A percentile compares a stretch with the other conserved stretches of the same genome.
Evolutionary conservation across 2,888 invertebrate genomes (phyloP).

Genomic region (Chromoteleia sp.): DNA sequence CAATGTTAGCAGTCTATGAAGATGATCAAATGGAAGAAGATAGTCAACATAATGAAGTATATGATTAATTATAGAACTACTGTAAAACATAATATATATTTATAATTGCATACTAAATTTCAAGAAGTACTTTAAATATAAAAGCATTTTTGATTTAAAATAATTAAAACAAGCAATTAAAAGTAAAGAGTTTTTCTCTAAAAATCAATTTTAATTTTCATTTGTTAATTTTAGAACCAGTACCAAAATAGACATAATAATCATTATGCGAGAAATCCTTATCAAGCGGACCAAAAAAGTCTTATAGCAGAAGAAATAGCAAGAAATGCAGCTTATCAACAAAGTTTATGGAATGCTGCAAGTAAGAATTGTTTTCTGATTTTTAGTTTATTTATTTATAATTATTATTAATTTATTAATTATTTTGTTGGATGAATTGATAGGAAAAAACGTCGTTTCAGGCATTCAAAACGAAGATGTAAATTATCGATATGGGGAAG

Average conservation of each 20-base stretch:
- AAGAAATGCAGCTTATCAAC: constrained; percentile 57
- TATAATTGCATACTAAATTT: no score
- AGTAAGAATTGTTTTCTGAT: constrained; percentile 26
- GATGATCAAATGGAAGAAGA: constrained; percentile 58
- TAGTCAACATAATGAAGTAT: constrained; percentile 42
- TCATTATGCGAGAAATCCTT: constrained; percentile 42
- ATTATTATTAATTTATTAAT: constrained; percentile 20
- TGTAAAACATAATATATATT: no score
- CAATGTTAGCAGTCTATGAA: constrained; percentile 57
- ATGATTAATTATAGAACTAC: no score
- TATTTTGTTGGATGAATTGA: constrained; percentile 8
- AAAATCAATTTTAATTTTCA: no score
- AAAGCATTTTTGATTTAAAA: no score
- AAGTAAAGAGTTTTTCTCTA: no score
- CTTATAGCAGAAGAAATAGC: constrained; percentile 55
- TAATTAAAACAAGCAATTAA: no score
- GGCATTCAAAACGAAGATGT: constrained; percentile 42
- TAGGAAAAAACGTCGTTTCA: constrained; percentile 17
- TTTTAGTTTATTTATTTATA: background rate
- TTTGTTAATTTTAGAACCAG: constrained; percentile 32
- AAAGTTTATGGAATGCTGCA: constrained; percentile 52
- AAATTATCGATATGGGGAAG: constrained; percentile 59
- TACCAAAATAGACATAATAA: constrained; percentile 50
- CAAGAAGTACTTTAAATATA: no score
- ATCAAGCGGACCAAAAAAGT: constrained; percentile 47